Base-by-base conservation (phyloP, 2,797 vertebrate species). In the Lepilemur ruficaudatus region DNA sequence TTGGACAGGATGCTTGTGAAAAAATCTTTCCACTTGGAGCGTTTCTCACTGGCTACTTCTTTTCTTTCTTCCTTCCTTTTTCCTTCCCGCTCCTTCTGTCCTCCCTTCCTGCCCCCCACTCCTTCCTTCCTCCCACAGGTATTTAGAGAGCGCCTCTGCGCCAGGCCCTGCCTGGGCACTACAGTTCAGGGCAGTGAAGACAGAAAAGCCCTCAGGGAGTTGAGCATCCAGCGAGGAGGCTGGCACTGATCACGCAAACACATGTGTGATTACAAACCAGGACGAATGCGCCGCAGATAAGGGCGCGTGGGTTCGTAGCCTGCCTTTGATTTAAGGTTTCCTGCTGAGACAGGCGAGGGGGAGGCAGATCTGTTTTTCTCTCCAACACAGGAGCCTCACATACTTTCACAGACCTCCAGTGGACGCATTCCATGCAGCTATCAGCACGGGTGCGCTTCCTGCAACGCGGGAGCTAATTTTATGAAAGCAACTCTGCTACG, bases 281-380 rank as follows among this genome's bases (percentile, higher is more conserved):
- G 46, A 32, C 61, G 41, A 86, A 70, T 2, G 28, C 73, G 7
- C 48, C 12, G 28, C 86, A 80, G 82, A 79, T 59, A 32, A 83
- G 46, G 61, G 8, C 2, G 57, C 48, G 93, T 65, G 52, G 46
- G 76, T 91, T 46, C 83, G 61, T 14, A 30, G 48, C 59, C 2
- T 48, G 52, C 59, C 95, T 95, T 87, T 80, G 92, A 95, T 81
- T 89, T 91, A 25, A 50, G 28, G 84, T 18, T 89, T 90, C 89
- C 97, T 87, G 91, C 72, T 10, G 90, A 88, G 92, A 70, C 2
- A 7, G 41, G 57, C 52, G 25, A 25, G 55, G 23, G 55, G 83
- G 80, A 41, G 38, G 75, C 52, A 86, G 59, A 75, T 20, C 46
- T 89, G 63, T 28, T 85, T 89, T 65, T n/a, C 70, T 65, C 83